Percentiles rank a stretch among this genome's conserved stretches.
phyloP scores from a whole-genome alignment of 2,888 invertebrate genomes.

The Liopterus haemorrhoidalis region DNA sequence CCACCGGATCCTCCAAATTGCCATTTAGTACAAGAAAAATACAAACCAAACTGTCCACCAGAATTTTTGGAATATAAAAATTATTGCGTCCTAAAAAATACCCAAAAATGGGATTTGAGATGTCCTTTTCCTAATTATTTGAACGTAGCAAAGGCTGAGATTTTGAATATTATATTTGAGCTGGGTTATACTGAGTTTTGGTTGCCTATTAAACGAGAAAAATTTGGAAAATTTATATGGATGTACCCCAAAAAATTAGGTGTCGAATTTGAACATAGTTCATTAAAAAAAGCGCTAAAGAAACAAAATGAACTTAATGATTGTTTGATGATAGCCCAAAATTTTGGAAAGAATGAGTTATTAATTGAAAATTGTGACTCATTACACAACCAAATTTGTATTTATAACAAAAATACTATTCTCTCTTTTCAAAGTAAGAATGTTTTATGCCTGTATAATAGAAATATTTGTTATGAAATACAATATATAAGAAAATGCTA shows the following conservation, averaged over 20 bases:
- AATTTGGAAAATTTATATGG: constrained; percentile 21
- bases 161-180: constrained; percentile 23
- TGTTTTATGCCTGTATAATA: constrained; percentile 31
- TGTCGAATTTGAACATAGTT: no score
- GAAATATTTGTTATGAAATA: constrained; percentile 32
- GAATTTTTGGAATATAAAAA: constrained; percentile 28
- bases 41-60: constrained; percentile 31
- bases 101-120: constrained; percentile 33
- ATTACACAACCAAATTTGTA: constrained; percentile 23
- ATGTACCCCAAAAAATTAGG: constrained; percentile 13
- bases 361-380: constrained; percentile 11
- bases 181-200: constrained; percentile 29
- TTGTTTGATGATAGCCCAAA: neutral
- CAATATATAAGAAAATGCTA: constrained; percentile 22
- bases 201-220: constrained; percentile 34
- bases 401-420: constrained; percentile 20
- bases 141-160: constrained; percentile 29
- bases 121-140: constrained; percentile 32
- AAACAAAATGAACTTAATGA: no score
- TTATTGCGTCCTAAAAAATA: constrained; percentile 40
- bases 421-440: constrained; percentile 28
- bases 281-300: no score
- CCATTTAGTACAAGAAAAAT: constrained; percentile 20
- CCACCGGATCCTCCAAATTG: constrained; percentile 34
- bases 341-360: constrained; percentile 2